Evolutionary conservation across 2,888 invertebrate genomes (phyloP), one percentile per base, ranked within the genome.

Genomic region (Mamestra brassicae): DNA sequence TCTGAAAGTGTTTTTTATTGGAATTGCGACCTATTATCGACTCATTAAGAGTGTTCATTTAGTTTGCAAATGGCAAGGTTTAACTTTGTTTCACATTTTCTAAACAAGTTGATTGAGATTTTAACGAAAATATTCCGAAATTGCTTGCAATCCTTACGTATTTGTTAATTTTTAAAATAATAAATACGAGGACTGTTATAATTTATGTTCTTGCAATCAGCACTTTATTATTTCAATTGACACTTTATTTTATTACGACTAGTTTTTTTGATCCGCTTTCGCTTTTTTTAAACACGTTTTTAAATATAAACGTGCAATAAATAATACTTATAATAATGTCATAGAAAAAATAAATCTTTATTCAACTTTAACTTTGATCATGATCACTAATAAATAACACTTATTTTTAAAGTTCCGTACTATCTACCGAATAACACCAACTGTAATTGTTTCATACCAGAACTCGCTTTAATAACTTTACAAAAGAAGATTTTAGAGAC

Each of bases 11-110:
- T 58, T 71, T 72, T 61, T 73, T 81, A 71, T 58, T 68, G n/a
- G 45, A 83, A 69, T 71, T 65, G 34, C 67, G 38, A 84, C 77
- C 64, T 71, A 73, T 58, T 55, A 6, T n/a, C 11, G 57, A 36
- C 38, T 26, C 5, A 42, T 58, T 73, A 71, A 73, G 72, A 80
- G 60, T 26, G 26, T 36, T 62, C 54, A 61, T n/a, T 70, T 73
- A 68, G 34, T 71, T 77, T 58, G 11, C 36, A 10, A 63, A 69
- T 11, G 13, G 76, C 42, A 65, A 69, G 52, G 52, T 63, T 64
- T 60, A 71, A 47, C 67, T 70, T 72, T 62, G 76, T 55, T 58
- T 45, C 8, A 17, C 11, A 45, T 70, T 64, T 57, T 64, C 58
- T 83, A 67, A 79, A 61, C 36, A n/a, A 70, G 63, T 17, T 0